Conservation (phyloP, 2,113 vertebrate genomes). For the Boulengeromyrus knoepffleri region DNA sequence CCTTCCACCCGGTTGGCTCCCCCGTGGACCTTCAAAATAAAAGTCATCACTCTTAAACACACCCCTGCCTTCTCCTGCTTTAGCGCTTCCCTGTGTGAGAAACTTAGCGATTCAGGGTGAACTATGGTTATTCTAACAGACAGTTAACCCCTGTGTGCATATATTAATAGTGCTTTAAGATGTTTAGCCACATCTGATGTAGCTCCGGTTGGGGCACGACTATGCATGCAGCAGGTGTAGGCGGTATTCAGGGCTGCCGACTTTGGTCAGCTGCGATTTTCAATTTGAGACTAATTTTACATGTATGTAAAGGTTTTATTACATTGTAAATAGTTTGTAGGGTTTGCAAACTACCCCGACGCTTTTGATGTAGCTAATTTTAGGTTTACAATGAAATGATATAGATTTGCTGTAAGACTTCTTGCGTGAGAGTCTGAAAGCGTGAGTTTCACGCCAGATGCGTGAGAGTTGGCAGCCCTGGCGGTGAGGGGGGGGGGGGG, state of each 20-base stretch:
- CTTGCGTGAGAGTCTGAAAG: not conserved
- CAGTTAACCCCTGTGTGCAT: not conserved
- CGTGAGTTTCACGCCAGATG: not conserved
- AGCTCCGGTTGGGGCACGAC: not conserved
- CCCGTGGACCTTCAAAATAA: not conserved
- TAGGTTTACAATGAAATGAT: not conserved
- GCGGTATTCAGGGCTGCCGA: not conserved
- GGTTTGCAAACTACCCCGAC: not conserved
- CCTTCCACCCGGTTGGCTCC: not conserved
- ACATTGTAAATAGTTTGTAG: not conserved
- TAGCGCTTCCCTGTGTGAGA: not conserved
- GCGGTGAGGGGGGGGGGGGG: not conserved
- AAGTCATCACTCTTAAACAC: not conserved
- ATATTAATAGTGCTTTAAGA: not conserved
- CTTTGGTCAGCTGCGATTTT: not conserved
- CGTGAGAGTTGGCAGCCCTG: not conserved
- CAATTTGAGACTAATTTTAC: not conserved
- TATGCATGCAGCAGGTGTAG: not conserved
- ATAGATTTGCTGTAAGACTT: not conserved
- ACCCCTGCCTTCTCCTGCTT: not conserved
- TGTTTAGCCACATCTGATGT: not conserved
- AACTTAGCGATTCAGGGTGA: not conserved
- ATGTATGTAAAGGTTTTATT: not conserved
- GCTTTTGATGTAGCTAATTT: not conserved
- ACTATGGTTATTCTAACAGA: not conserved